Base-by-base conservation (phyloP, 2,888 invertebrate species). In the Atrina japonica region DNA sequence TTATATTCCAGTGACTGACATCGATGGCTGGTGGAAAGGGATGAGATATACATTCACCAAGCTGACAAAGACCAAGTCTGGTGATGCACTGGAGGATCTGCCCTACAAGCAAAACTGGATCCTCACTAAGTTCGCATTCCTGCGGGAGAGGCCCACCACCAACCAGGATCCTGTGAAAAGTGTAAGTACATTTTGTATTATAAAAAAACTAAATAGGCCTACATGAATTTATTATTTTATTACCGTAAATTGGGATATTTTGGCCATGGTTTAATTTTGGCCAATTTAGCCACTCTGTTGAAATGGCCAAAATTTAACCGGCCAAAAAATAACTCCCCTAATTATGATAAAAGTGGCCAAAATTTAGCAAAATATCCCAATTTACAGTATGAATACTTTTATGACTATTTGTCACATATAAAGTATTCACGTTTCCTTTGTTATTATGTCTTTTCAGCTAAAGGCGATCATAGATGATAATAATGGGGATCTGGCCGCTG, bases 21-120 rank as follows among this genome's bases (percentile, higher is more conserved):
- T 58, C 41, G 56, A 55, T 66, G 58, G 58, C n/a, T 66, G 58
- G 56, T 56, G 66, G 66, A 66, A 58, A 58, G 56, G 47, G 40
- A 56, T 45, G 16, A 56, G 66, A 56, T 47, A 58, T 56, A 58
- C 58, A 35, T 66, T 27, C 66, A 66, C 58, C 49, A 55, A 47
- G 55, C 56, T 66, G 58, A 55, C 66, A 2, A 25, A 66, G 66
- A 66, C 53, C 47, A 66, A 66, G 50, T 66, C 66, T 35, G 64
- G 64, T 35, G 64, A 55, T 25, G 66, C 55, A 56, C 55, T 55
- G 58, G 58, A 66, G 25, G 66, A 66, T 47, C 50, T 56, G 47
- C 66, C 49, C n/a, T 66, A 58, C 43, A 66, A 66, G 30, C 66
- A 56, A 56, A 66, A 66, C 55, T 66, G 58, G 58, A n/a, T 66